Percentiles rank a stretch among this genome's conserved stretches.
Evolutionary conservation across 2,888 invertebrate species (phyloP).

Genomic region (Atethmia centrago): DNA sequence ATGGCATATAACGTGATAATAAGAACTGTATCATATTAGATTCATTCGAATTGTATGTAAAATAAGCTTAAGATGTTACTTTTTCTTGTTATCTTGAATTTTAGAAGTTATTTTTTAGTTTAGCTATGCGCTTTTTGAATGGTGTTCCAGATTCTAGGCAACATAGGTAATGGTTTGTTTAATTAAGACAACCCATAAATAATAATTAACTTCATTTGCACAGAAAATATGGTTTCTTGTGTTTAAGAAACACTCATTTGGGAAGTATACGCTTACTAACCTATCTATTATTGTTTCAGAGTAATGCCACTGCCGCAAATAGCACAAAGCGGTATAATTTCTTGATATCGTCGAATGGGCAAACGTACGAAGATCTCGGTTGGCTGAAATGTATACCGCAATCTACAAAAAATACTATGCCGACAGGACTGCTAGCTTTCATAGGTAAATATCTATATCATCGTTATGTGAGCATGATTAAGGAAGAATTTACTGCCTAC

Average conservation of each 20-base stretch:
- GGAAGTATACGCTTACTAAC: not conserved
- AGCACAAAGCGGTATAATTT: conserved; percentile 84
- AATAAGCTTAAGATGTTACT: not conserved
- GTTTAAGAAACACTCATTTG: not conserved
- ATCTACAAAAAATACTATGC: conserved; percentile 61
- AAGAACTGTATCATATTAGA: not conserved
- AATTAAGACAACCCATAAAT: not conserved
- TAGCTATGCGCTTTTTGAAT: not conserved
- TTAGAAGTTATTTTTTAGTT: too few species aligned
- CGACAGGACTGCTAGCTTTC: conserved; percentile 80
- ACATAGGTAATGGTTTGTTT: not conserved
- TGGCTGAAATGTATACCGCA: conserved; percentile 81
- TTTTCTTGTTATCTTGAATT: conserved; percentile 1
- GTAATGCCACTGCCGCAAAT: conserved; percentile 52
- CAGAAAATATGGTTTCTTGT: not conserved
- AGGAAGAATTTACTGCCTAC: not conserved
- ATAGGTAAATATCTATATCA: conserved; percentile 77
- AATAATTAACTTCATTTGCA: not conserved
- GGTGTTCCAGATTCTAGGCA: not conserved
- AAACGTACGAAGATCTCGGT: conserved; percentile 86
- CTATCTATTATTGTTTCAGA: conserved; percentile 58
- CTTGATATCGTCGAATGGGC: conserved; percentile 85
- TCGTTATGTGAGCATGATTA: not conserved
- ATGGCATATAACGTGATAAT: conserved; percentile 3
- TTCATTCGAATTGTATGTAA: not conserved